Percentiles rank a stretch among this genome's conserved stretches.
Evolutionary conservation across 1,140 invertebrate species (phyloP).

Genomic region (Micrasema minimum): DNA sequence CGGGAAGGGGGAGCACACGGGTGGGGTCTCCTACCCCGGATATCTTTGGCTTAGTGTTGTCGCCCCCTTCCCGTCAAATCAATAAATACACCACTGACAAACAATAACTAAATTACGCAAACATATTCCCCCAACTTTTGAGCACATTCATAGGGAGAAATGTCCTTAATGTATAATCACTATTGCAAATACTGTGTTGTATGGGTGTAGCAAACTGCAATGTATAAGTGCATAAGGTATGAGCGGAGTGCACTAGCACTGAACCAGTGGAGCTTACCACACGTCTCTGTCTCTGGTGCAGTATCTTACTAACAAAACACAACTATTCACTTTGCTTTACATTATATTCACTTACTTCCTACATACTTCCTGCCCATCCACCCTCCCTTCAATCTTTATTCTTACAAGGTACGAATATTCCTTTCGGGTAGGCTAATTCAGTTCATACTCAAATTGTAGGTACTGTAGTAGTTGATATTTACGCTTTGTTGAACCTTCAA

Average conservation of each 20-base stretch:
- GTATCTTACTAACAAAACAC: constrained; percentile 46
- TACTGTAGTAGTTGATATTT: too few species aligned
- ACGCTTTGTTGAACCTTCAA: constrained; percentile 2
- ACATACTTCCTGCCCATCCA: too few species aligned
- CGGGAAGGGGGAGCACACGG: constrained; percentile 62
- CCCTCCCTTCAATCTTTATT: too few species aligned
- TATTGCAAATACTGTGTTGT: constrained; percentile 53
- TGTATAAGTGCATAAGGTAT: constrained; percentile 54
- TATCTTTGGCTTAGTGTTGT: constrained; percentile 69
- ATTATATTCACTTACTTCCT: constrained; percentile 29
- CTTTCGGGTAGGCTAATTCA: too few species aligned
- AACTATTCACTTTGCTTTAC: constrained; percentile 32
- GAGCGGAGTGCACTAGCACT: constrained; percentile 42
- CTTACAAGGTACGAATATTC: too few species aligned
- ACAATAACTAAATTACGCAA: constrained; percentile 51
- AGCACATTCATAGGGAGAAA: constrained; percentile 54
- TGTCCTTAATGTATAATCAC: constrained; percentile 52
- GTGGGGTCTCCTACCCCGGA: constrained; percentile 67
- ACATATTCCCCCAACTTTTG: constrained; percentile 53
- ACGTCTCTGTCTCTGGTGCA: constrained; percentile 51
- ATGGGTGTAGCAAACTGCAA: constrained; percentile 49
- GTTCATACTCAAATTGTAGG: too few species aligned
- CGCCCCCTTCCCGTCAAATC: constrained; percentile 50
- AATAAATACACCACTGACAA: constrained; percentile 49
- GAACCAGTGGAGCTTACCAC: constrained; percentile 46